Conservation (phyloP, 2,888 invertebrate species). For the Bellardia pandia region DNA sequence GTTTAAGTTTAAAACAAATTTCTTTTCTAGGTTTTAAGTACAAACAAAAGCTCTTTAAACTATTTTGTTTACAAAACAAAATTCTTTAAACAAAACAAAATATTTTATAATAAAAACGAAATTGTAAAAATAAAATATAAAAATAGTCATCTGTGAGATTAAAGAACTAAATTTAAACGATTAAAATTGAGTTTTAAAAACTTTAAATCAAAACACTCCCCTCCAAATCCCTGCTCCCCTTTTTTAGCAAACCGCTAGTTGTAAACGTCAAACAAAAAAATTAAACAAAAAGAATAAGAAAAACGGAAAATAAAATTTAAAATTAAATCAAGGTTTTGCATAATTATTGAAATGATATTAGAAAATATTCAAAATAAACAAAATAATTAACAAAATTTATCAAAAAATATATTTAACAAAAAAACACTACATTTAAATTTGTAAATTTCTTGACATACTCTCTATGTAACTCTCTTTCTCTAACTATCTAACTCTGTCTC, state of each 20-base stretch:
- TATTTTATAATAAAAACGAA: constrained; percentile 19
- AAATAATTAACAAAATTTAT: constrained; percentile 46
- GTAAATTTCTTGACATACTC: constrained; percentile 54
- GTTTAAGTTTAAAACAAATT: constrained; percentile 29
- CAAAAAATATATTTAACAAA: constrained; percentile 21
- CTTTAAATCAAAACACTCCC: constrained; percentile 52
- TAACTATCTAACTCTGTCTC: constrained; percentile 33
- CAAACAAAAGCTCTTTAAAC: constrained; percentile 50
- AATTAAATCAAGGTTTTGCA: constrained; percentile 56
- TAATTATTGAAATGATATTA: constrained; percentile 59
- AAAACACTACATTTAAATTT: constrained; percentile 28
- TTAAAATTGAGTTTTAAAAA: constrained; percentile 66
- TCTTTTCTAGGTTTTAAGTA: constrained; percentile 62
- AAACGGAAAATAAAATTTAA: constrained; percentile 42
- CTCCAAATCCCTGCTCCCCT: constrained; percentile 1
- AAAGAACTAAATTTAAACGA: constrained; percentile 57
- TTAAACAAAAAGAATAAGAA: not conserved
- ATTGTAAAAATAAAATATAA: constrained; percentile 65
- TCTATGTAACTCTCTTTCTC: constrained; percentile 18
- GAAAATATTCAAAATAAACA: constrained; percentile 46
- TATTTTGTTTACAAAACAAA: constrained; percentile 71
- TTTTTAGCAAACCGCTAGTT: constrained; percentile 47
- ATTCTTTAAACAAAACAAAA: constrained; percentile 44
- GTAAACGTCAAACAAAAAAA: constrained; percentile 37
- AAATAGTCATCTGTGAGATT: constrained; percentile 78